Conservation (phyloP, 1,140 invertebrate genomes). For the Radopholus similis region DNA sequence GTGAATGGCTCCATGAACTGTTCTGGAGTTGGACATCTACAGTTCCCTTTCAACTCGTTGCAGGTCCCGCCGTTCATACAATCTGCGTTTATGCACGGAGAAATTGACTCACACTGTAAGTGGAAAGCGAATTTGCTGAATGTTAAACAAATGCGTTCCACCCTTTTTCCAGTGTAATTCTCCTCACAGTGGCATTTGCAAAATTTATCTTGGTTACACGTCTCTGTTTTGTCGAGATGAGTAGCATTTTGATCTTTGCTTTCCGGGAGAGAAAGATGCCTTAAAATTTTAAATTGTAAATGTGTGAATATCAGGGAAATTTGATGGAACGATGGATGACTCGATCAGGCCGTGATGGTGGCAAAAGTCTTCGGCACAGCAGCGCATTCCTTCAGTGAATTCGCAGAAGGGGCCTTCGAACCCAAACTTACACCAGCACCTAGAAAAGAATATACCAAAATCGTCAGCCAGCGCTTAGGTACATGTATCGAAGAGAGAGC, state of each 20-base stretch:
- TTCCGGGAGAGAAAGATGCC: neutral
- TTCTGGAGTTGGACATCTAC: conserved; percentile 14
- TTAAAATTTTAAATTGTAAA: neutral
- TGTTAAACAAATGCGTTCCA: neutral
- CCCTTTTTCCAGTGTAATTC: conserved; percentile 25
- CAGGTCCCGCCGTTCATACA: conserved; percentile 32
- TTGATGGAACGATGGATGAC: neutral
- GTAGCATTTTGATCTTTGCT: neutral
- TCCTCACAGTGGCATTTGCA: conserved; percentile 31
- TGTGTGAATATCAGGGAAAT: neutral
- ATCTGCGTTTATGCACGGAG: conserved; percentile 30
- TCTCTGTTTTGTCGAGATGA: conserved; percentile 3
- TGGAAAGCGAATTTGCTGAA: neutral
- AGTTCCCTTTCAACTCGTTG: conserved; percentile 6
- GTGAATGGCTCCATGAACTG: neutral
- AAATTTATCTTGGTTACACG: neutral
- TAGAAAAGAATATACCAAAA: too few relatives aligned
- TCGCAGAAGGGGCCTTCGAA: conserved; percentile 37
- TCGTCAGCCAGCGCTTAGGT: too few relatives aligned
- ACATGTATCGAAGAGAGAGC: neutral
- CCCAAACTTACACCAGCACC: conserved; percentile 38
- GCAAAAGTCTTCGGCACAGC: conserved; percentile 34
- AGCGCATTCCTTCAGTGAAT: conserved; percentile 31
- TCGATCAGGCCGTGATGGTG: conserved; percentile 28
- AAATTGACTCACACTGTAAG: conserved; percentile 31